Percentiles rank a stretch among this genome's conserved stretches.
phyloP scores from a whole-genome alignment of 1,140 invertebrate species.

The Aricia agestis region DNA sequence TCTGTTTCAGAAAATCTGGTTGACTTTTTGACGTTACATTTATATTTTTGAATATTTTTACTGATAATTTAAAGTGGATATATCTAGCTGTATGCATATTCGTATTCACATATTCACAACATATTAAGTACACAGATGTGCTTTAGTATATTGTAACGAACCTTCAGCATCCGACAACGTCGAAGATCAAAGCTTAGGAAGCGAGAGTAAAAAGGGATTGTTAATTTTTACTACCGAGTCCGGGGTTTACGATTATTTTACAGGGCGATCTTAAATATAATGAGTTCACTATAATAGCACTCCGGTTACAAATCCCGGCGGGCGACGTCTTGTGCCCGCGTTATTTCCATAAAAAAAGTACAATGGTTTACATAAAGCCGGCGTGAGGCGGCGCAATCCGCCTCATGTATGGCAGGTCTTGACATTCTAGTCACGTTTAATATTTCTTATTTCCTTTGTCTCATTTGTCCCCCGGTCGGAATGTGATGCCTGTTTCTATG shows the following conservation, averaged over 20 bases:
- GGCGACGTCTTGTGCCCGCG: constrained; percentile 40
- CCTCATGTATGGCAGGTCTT: constrained; percentile 60
- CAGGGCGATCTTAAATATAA: constrained; percentile 22
- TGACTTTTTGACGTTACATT: neutral
- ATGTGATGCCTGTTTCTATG: constrained; percentile 55
- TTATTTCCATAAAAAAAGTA: constrained; percentile 64
- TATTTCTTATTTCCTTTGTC: constrained; percentile 74
- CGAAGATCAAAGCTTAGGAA: neutral
- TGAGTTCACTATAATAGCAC: constrained; percentile 34
- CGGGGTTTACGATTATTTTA: neutral
- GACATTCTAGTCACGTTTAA: constrained; percentile 71
- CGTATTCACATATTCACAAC: too few species aligned
- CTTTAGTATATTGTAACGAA: neutral
- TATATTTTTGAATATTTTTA: too few species aligned
- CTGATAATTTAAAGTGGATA: too few species aligned
- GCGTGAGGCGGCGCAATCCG: constrained; percentile 53
- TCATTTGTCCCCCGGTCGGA: constrained; percentile 68
- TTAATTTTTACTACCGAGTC: neutral
- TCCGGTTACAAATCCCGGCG: constrained; percentile 41
- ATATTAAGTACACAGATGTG: too few species aligned
- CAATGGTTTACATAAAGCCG: constrained; percentile 59
- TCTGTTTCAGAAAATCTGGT: neutral
- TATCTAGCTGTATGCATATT: too few species aligned
- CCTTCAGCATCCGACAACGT: neutral
- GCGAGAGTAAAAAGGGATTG: neutral